phyloP scores from a whole-genome alignment of 2,888 invertebrate genomes.

The Acanthosepion esculentum region DNA sequence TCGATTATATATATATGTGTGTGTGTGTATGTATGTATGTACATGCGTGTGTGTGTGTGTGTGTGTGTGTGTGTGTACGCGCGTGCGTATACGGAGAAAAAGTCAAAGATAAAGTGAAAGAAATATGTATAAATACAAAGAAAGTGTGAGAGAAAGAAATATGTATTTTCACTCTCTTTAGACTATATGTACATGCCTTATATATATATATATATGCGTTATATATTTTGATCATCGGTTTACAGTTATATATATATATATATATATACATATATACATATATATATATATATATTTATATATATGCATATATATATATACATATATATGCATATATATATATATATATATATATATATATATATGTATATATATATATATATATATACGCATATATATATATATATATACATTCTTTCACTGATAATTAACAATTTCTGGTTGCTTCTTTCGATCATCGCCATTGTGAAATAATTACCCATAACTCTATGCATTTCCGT shows the following conservation, averaged over 20 bases:
- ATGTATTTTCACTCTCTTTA: no score
- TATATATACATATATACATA: background rate
- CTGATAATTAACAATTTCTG: background rate
- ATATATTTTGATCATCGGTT: no score
- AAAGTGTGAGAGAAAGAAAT: no score
- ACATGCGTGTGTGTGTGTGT: no score
- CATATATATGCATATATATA: no score
- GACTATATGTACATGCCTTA: no score
- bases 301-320: background rate
- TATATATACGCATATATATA: background rate
- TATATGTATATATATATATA: background rate
- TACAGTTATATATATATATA: background rate
- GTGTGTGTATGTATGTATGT: background rate
- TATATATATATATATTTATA: background rate
- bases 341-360: background rate
- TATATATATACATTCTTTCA: background rate
- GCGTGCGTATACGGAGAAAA: no score
- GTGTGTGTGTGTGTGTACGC: no score
- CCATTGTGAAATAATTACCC: background rate
- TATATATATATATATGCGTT: no score
- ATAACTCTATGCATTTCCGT: slow-evolving; percentile 21
- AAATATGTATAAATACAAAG: no score
- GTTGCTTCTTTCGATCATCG: background rate
- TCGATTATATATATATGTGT: background rate
- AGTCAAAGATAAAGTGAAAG: no score